Conservation (phyloP, 2,888 invertebrate species). For the Dicyrtomina minuta region DNA sequence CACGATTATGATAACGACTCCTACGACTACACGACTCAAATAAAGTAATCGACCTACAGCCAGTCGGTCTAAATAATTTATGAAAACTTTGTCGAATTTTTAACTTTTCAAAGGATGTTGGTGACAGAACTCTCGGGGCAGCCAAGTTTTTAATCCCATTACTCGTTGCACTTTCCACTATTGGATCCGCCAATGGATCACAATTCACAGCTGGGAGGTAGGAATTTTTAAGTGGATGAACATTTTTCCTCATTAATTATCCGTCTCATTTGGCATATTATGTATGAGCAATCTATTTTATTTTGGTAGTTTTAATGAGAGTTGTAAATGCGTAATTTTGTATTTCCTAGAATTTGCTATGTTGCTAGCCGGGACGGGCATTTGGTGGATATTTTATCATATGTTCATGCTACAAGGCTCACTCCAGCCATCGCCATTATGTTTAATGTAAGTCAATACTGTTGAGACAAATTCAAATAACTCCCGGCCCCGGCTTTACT, state of each 20-base stretch:
- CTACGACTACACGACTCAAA: background rate
- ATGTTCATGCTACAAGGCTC: conserved; percentile 31
- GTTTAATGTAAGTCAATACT: conserved; percentile 40
- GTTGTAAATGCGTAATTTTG: too few species aligned
- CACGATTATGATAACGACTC: too few species aligned
- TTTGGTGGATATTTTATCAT: conserved; percentile 33
- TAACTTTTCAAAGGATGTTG: conserved; percentile 46
- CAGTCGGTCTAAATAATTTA: too few species aligned
- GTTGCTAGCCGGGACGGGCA: conserved; percentile 40
- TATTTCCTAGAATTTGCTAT: conserved; percentile 39
- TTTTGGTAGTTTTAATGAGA: too few species aligned
- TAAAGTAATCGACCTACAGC: too few species aligned
- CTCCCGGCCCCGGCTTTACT: too few species aligned
- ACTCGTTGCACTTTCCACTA: conserved; percentile 81
- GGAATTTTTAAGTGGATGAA: too few species aligned
- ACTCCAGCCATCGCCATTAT: conserved; percentile 38
- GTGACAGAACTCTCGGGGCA: conserved; percentile 67
- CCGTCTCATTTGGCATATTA: too few species aligned
- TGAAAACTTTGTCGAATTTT: too few species aligned
- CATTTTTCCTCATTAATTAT: too few species aligned
- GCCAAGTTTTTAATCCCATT: conserved; percentile 91
- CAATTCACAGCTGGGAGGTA: conserved; percentile 50
- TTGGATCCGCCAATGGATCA: conserved; percentile 84
- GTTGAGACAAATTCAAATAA: too few species aligned
- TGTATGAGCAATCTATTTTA: too few species aligned